Conservation (phyloP, 2,888 invertebrate species). For the Drosophila mimica region DNA sequence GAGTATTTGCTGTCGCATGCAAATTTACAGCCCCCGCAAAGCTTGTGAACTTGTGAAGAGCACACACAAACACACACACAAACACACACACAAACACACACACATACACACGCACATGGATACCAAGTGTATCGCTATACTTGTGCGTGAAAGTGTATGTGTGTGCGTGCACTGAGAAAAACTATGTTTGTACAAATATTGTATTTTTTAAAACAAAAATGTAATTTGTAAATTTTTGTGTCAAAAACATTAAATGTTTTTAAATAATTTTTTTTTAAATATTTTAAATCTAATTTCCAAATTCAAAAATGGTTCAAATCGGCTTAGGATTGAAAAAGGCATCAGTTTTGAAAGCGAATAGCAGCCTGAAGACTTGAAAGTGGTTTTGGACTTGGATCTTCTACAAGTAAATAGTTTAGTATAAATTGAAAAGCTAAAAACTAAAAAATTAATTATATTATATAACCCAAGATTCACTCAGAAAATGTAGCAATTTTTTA, state of each 20-base stretch:
- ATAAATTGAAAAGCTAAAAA: not conserved
- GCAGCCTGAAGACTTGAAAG: not conserved
- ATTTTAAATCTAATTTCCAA: not conserved
- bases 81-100: constrained; percentile 36
- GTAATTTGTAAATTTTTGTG: not conserved
- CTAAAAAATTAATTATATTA: not conserved
- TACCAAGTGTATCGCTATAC: not conserved
- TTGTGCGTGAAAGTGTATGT: constrained; percentile 21
- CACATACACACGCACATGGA: constrained; percentile 30
- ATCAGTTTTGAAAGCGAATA: not conserved
- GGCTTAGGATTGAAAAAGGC: not conserved
- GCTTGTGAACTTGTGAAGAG: constrained; percentile 44
- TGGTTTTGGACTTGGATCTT: not conserved
- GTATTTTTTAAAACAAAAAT: not conserved
- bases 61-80: constrained; percentile 40
- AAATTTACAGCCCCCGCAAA: constrained; percentile 68
- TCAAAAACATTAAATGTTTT: not conserved
- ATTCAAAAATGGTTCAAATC: too few relatives aligned
- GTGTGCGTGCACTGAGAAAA: constrained; percentile 12
- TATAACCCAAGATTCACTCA: not conserved
- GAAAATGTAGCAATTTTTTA: not conserved
- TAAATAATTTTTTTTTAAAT: not conserved
- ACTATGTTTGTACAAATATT: not conserved
- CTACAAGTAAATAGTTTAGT: too few relatives aligned
- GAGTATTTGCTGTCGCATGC: constrained; percentile 78